These are phyloP conservation scores for Oceanites oceanicus DNA, from an alignment of 2,113 vertebrate genomes.

Conservation along the genomic window DNA sequence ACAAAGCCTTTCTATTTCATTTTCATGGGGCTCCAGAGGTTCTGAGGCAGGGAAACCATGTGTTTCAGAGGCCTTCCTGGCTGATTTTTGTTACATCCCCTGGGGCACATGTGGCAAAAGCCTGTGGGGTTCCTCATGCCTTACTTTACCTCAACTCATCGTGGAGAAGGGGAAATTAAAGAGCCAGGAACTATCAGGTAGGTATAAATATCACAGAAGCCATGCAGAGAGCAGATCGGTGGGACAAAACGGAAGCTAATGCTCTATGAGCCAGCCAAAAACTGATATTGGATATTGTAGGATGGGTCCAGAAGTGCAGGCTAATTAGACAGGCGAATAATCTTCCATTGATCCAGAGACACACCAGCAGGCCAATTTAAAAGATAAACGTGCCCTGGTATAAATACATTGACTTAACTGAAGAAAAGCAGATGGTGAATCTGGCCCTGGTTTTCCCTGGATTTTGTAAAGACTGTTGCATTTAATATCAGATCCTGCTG, in stretches of 20 bases:
- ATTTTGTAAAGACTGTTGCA: background rate
- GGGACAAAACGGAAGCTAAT: background rate
- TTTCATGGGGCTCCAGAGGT: background rate
- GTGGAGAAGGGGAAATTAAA: background rate
- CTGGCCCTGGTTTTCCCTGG: background rate
- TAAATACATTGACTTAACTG: conserved; percentile 9
- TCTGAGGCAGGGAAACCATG: background rate
- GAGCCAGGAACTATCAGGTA: background rate
- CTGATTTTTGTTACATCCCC: background rate
- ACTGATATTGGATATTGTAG: background rate
- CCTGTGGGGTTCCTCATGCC: background rate
- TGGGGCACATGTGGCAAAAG: background rate
- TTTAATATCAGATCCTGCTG: background rate
- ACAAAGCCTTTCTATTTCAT: background rate
- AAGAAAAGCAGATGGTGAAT: conserved; percentile 26
- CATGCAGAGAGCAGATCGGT: background rate
- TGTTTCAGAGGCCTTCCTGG: background rate
- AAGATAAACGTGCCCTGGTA: background rate
- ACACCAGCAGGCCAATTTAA: background rate
- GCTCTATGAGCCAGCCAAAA: background rate
- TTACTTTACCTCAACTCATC: background rate
- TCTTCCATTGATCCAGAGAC: conserved; percentile 22
- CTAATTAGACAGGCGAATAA: conserved; percentile 27
- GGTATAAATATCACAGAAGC: background rate
- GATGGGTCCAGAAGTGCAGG: background rate